Evolutionary conservation across 2,113 vertebrate genomes (phyloP), one percentile per base, ranked within the genome.

Genomic region (Rhinoderma darwinii): DNA sequence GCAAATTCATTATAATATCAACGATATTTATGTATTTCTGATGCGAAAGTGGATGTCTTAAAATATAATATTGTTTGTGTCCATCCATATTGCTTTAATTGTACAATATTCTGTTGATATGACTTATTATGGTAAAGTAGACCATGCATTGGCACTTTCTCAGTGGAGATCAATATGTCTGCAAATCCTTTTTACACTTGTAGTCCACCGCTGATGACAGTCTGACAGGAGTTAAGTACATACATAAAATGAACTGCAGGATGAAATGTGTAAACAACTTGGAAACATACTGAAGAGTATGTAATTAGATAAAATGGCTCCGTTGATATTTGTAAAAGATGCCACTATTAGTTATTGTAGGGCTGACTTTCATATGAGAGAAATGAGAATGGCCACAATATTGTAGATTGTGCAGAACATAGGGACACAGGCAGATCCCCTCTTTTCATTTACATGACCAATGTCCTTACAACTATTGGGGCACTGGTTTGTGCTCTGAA

Each of bases 181-280:
- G 78, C 68, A 63, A 89, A 84, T 89, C 85, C 83, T 80, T 87
- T 61, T 89, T 88, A 90, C 84, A 82, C 91, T 85, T 91, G 86
- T 88, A 82, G 76, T 91, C 32, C 41, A 73, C 84, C 41, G 75
- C 68, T 88, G 37, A 82, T 82, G 56, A 66, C 56, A 63, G 79
- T 30, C 79, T 63, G 82, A 74, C 14, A 88, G 25, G 75, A 88
- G 84, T 74, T 86, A 79, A 89, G 84, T 89, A 54, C 20, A n/a
- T 82, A 84, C 89, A 89, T 87, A 50, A 5, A 90, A 87, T 89
- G 70, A 90, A 73, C 90, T 88, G 59, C 81, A 54, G 2, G 9
- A 25, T 83, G 86, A 90, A 89, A 85, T 75, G 5, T 59, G 56
- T 82, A 82, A n/a, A 82, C 25, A 37, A 54, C 4, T 1, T 73